Base-by-base conservation (phyloP, 2,888 invertebrate species). In the Koerneria pararmatus region DNA sequence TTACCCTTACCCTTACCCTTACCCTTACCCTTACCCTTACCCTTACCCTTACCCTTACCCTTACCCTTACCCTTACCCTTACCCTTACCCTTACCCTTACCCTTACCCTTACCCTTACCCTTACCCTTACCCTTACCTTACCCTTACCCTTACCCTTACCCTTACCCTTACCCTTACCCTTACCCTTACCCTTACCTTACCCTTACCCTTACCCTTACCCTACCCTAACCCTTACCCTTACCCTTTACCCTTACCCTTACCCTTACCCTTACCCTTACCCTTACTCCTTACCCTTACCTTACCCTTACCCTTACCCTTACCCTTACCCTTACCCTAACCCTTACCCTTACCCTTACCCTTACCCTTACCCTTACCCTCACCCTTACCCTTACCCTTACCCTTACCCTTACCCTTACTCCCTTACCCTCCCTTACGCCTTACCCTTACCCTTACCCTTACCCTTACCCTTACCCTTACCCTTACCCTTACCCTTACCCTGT, bases 21-120 rank as follows among this genome's bases (percentile, higher is more conserved):
- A n/a, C n/a, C n/a, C n/a, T n/a, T 41, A 41, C 41, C 41, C 41
- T 41, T 41, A 41, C 41, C 41, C 41, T 41, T 41, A 41, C 41
- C 41, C 41, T 41, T 41, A 41, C 41, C 41, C 41, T 41, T 41
- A 41, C 41, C 41, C 41, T 41, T 41, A 41, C 41, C 41, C 41
- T 41, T 41, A 41, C 41, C 41, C 41, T 41, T 41, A 41, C 41
- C 41, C 41, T 41, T 41, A 41, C 41, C 41, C 41, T 41, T 41
- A 41, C 41, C 41, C 41, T 41, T 41, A 41, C 41, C 41, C 41
- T 41, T 41, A 41, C 41, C 41, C 41, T 41, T 41, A 41, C 41
- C 41, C 41, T 41, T 41, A 41, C 41, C 41, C 41, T 41, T 41
- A 41, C 41, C 41, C 41, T 41, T 41, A 41, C 41, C 41, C 41